These are phyloP conservation scores for Distichodus sexfasciatus DNA, from an alignment of 2,797 vertebrate species.

Conservation along the genomic window DNA sequence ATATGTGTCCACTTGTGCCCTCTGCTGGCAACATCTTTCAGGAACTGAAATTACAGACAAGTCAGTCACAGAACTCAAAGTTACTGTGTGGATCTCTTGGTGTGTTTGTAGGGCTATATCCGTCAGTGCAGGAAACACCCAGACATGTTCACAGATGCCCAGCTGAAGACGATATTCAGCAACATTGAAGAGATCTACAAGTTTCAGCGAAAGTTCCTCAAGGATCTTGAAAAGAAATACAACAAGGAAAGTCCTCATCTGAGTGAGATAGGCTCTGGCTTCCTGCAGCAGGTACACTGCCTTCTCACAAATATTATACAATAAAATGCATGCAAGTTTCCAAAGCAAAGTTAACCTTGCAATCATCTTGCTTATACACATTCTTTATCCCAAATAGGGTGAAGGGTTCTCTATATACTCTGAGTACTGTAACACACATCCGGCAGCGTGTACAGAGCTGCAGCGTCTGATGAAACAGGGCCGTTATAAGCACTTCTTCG, in stretches of 20 bases:
- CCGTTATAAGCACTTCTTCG: slow-evolving; percentile 95
- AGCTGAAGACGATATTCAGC: slow-evolving; percentile 93
- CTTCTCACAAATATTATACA: neutral
- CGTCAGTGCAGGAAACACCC: slow-evolving; percentile 94
- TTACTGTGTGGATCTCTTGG: neutral
- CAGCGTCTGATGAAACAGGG: slow-evolving; percentile 89
- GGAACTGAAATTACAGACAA: neutral
- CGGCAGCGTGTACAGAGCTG: slow-evolving; percentile 85
- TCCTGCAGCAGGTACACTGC: slow-evolving; percentile 86
- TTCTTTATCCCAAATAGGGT: slow-evolving; percentile 66
- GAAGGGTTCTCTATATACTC: slow-evolving; percentile 96
- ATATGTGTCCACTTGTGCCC: slow-evolving; percentile 44
- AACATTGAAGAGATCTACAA: slow-evolving; percentile 99
- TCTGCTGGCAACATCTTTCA: slow-evolving; percentile 54
- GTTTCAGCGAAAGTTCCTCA: slow-evolving; percentile 94
- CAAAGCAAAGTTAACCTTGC: no score
- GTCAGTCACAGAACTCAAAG: slow-evolving; percentile 17
- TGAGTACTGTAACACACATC: slow-evolving; percentile 97
- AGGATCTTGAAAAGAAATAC: slow-evolving; percentile 93
- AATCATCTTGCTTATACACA: no score
- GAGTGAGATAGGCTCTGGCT: slow-evolving; percentile 95
- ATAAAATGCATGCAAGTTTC: no score
- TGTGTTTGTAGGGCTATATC: slow-evolving; percentile 85
- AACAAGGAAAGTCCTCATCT: slow-evolving; percentile 91
- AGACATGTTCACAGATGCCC: slow-evolving; percentile 88